These are phyloP conservation scores for Columba janthina DNA, from an alignment of 2,113 vertebrate genomes.

Conservation along the genomic window DNA sequence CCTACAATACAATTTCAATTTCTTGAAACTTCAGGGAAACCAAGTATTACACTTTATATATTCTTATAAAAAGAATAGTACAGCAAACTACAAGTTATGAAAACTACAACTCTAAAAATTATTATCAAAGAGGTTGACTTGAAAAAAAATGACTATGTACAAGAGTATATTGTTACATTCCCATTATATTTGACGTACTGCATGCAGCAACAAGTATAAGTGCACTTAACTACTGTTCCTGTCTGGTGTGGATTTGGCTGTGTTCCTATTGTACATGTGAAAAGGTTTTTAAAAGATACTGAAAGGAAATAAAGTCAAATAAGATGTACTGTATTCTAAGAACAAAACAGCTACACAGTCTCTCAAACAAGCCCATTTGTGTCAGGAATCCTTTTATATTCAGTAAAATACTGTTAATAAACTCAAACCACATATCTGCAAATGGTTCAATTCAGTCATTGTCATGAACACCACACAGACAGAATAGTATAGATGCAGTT, in stretches of 20 bases:
- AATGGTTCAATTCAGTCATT: not conserved
- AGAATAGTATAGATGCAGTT: not conserved
- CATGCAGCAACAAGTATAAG: not conserved
- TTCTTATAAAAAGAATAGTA: not conserved
- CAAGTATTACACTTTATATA: not conserved
- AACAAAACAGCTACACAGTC: not conserved
- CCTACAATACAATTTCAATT: not conserved
- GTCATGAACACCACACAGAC: not conserved
- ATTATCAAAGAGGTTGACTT: not conserved
- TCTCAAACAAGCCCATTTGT: not conserved
- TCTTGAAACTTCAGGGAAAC: not conserved
- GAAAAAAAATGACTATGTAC: not conserved
- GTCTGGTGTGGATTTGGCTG: not conserved
- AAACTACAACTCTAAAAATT: not conserved
- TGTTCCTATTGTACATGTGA: not conserved
- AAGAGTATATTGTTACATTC: not conserved
- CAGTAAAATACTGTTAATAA: not conserved
- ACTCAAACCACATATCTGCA: not conserved
- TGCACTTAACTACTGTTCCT: not conserved
- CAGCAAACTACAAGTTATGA: not conserved
- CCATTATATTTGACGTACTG: not conserved
- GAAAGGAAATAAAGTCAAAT: slow-evolving; percentile 12
- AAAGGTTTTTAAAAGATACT: slow-evolving; percentile 22
- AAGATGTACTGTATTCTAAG: not conserved
- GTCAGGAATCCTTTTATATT: not conserved